These are phyloP conservation scores for Eupsilia transversa DNA, from an alignment of 2,888 invertebrate genomes.

Conservation along the genomic window DNA sequence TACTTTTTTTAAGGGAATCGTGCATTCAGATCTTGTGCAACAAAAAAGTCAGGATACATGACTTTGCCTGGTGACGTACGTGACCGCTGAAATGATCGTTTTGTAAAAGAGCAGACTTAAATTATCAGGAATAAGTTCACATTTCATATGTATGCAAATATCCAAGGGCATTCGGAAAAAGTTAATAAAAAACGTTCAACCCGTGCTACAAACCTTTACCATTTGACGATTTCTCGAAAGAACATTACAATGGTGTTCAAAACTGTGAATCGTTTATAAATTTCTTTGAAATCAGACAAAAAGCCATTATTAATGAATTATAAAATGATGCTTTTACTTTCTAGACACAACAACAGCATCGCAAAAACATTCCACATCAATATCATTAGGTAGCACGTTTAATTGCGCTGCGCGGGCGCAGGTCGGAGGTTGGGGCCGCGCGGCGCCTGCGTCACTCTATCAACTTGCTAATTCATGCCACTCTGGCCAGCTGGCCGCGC, in stretches of 20 bases:
- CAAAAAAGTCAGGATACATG: constrained; percentile 28
- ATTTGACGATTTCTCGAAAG: neutral
- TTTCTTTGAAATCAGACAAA: neutral
- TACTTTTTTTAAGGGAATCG: constrained; percentile 51
- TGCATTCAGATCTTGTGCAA: constrained; percentile 41
- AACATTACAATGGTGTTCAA: neutral
- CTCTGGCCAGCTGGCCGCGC: constrained; percentile 69
- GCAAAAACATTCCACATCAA: constrained; percentile 44
- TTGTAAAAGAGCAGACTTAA: neutral
- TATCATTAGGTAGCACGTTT: constrained; percentile 53
- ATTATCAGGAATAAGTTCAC: neutral
- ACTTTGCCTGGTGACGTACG: neutral
- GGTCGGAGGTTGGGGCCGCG: constrained; percentile 74
- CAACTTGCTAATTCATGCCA: constrained; percentile 76
- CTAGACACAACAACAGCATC: constrained; percentile 40
- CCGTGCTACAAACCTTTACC: neutral
- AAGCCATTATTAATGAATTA: neutral
- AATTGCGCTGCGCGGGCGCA: constrained; percentile 64
- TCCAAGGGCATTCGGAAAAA: neutral
- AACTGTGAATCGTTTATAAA: neutral
- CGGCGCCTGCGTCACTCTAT: constrained; percentile 70
- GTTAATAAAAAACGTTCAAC: constrained; percentile 7
- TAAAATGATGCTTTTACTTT: constrained; percentile 20
- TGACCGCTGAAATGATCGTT: neutral
- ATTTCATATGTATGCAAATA: neutral